A percentile compares a stretch with the other conserved stretches of the same genome.
Conservation (phyloP, 2,113 vertebrate species). For the Dascyllus trimaculatus region DNA sequence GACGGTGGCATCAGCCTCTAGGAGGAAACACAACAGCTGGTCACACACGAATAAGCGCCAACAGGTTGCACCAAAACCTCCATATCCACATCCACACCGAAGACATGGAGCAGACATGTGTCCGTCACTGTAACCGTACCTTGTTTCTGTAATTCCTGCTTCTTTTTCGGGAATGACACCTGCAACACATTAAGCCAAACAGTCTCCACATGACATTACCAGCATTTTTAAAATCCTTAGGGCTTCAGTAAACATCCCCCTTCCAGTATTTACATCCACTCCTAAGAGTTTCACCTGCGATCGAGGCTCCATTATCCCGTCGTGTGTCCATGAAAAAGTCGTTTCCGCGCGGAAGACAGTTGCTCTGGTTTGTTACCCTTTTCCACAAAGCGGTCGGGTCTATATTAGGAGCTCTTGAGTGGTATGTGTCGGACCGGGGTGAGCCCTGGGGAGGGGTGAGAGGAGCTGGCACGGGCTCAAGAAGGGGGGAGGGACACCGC, state of each 20-base stretch:
- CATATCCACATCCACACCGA: not conserved
- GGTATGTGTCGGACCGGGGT: slow-evolving; percentile 59
- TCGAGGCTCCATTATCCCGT: slow-evolving; percentile 62
- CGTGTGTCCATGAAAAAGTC: slow-evolving; percentile 53
- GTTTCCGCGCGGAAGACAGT: slow-evolving; percentile 5
- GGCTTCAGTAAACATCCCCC: not conserved
- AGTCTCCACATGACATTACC: slow-evolving; percentile 21
- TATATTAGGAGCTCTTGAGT: slow-evolving; percentile 76
- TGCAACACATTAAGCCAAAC: slow-evolving; percentile 33
- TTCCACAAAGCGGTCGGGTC: slow-evolving; percentile 57
- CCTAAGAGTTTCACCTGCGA: slow-evolving; percentile 62
- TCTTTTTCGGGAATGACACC: slow-evolving; percentile 48
- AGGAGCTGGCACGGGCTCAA: slow-evolving; percentile 30
- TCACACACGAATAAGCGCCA: not conserved
- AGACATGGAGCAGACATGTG: not conserved
- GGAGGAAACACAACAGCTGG: slow-evolving; percentile 22
- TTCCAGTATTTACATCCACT: too few species aligned
- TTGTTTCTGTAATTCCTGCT: slow-evolving; percentile 28
- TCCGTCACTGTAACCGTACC: not conserved
- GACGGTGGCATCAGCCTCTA: slow-evolving; percentile 82
- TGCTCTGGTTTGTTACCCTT: slow-evolving; percentile 43
- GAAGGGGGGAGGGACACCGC: slow-evolving; percentile 30
- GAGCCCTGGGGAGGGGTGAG: slow-evolving; percentile 24
- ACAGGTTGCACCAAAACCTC: not conserved
- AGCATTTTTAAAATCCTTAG: not conserved